Percentiles rank a stretch among this genome's conserved stretches.
These are phyloP conservation scores for Seriola dumerili DNA, from an alignment of 2,113 vertebrate species.

Conservation along the genomic window DNA sequence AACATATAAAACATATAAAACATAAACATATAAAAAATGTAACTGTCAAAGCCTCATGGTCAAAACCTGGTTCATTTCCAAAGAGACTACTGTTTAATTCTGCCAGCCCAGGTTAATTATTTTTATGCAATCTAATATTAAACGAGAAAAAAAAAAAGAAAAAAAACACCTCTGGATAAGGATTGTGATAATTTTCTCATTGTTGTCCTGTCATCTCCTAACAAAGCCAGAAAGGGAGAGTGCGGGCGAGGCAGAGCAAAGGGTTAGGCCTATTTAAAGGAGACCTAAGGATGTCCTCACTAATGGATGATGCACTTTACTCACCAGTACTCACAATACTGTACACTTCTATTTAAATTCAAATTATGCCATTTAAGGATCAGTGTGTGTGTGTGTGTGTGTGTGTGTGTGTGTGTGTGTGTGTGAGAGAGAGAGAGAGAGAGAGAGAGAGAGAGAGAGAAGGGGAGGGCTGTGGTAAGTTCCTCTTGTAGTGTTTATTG, in stretches of 20 bases:
- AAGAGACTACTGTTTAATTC: constrained; percentile 42
- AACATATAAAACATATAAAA: background rate
- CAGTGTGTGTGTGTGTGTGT: constrained; percentile 44
- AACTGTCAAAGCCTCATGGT: constrained; percentile 28
- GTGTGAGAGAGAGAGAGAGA: constrained; percentile 8
- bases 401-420: constrained; percentile 18
- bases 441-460: background rate
- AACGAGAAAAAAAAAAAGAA: background rate
- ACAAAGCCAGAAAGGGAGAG: constrained; percentile 58
- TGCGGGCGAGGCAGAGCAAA: constrained; percentile 28
- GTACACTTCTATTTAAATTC: constrained; percentile 77
- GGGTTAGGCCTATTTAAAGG: constrained; percentile 66
- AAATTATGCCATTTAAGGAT: constrained; percentile 66
- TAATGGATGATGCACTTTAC: constrained; percentile 76
- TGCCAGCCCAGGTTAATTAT: constrained; percentile 53
- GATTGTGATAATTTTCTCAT: constrained; percentile 64
- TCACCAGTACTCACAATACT: constrained; percentile 67
- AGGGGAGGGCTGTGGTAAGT: constrained; percentile 28
- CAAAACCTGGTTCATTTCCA: constrained; percentile 21
- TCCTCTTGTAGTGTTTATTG: constrained; percentile 71
- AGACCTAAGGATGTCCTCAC: constrained; percentile 68
- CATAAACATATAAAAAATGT: background rate
- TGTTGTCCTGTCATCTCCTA: constrained; percentile 63
- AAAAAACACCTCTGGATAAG: constrained; percentile 37
- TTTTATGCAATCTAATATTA: constrained; percentile 48